Percentiles rank a stretch among this genome's conserved stretches.
Evolutionary conservation across 2,888 invertebrate species (phyloP).

Genomic region (Cheilosia vernalis): DNA sequence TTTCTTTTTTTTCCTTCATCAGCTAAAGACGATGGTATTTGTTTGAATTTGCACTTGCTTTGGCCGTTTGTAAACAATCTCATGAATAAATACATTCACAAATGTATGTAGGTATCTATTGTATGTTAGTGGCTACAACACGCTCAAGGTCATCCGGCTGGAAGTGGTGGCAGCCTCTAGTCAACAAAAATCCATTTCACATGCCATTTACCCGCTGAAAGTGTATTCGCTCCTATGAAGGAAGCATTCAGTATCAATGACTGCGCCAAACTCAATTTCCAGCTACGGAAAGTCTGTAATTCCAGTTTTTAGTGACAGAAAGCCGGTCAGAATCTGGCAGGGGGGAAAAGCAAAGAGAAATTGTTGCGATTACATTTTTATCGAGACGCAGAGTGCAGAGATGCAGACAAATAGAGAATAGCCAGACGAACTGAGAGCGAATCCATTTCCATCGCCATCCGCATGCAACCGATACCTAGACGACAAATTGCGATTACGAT

Average conservation of each 20-base stretch:
- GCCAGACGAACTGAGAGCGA: slow-evolving; percentile 6
- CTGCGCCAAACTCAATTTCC: slow-evolving; percentile 32
- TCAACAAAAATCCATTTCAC: slow-evolving; percentile 48
- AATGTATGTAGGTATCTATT: not conserved
- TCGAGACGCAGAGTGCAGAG: slow-evolving; percentile 20
- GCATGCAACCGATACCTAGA: slow-evolving; percentile 62
- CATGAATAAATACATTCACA: slow-evolving; percentile 46
- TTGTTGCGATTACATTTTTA: slow-evolving; percentile 46
- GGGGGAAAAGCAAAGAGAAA: slow-evolving; percentile 49
- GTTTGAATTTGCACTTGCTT: slow-evolving; percentile 70
- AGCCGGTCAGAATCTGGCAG: slow-evolving; percentile 4
- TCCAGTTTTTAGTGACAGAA: slow-evolving; percentile 49
- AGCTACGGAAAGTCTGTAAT: not conserved
- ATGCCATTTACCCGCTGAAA: slow-evolving; percentile 34
- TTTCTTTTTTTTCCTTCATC: not conserved
- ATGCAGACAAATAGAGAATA: slow-evolving; percentile 52
- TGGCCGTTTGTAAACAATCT: slow-evolving; percentile 60
- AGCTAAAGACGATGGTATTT: slow-evolving; percentile 42
- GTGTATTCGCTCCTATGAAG: slow-evolving; percentile 1
- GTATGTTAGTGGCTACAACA: slow-evolving; percentile 12
- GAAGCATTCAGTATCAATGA: not conserved
- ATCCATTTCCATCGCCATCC: not conserved
- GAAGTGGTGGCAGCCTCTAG: slow-evolving; percentile 25
- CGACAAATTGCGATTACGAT: slow-evolving; percentile 60
- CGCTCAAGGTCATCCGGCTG: slow-evolving; percentile 64